Evolutionary conservation across 92 coral and sea anemone species (phyloP), one percentile per base, ranked within the genome.

Genomic region (Montipora capitata): DNA sequence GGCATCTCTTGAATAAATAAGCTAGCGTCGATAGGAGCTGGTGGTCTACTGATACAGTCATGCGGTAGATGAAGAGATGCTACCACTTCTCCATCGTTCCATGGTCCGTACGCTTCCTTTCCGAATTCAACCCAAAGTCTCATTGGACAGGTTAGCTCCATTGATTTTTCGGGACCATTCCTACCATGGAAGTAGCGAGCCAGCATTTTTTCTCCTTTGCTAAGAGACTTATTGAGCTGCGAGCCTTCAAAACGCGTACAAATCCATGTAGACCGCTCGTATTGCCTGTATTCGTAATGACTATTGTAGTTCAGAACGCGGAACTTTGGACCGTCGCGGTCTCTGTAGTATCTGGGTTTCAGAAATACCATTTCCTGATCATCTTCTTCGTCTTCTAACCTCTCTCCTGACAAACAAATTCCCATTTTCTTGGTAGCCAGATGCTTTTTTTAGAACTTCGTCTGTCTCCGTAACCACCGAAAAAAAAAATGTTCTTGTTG

Each of bases 301-400:
- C 42, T 77, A 6, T 96, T 95, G 68, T 88, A 93, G 85, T 95
- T 93, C 7, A 95, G 86, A 2, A 95, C 87, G 2, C 89, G 83
- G 77, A 90, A 95, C 74, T 86, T 95, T 16, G 98, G 98, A 0
- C 98, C 98, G 10, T 95, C 96, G 17, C 98, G 95, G 18, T 83
- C 88, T 3, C 98, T 93, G 77, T 95, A 95, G 81, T 75, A 94
- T 13, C 59, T 51, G 8, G 98, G 98, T 51, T 93, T 95, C 9
- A 78, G 90, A 80, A 93, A 95, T 3, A 54, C 52, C 10, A 20
- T 76, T 68, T 69, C 92, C 13, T 81, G 90, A 18, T 82, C 92
- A 16, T 82, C 84, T 35, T 72, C 94, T 8, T 92, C 96, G 12
- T 88, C 92, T 44, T 76, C 80, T 2, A 72, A 58, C 65, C 65